Base-by-base conservation (phyloP, 2,888 invertebrate species). In the Mactromeris polynyma region DNA sequence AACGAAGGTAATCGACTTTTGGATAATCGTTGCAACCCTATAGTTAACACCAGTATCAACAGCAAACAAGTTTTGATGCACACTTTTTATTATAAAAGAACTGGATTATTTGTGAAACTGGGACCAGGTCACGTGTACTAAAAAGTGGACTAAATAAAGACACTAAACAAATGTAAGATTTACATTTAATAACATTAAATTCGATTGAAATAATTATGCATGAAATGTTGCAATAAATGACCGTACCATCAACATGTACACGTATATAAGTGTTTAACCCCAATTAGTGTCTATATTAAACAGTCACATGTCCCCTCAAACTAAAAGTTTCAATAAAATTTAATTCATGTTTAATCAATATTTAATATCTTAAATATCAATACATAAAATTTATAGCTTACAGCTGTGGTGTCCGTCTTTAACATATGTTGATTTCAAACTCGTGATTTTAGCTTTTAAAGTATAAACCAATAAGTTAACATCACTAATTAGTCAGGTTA, bases 141-240 rank as follows among this genome's bases (percentile, higher is more conserved):
- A 19, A 19, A 51, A 51, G 4, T 6, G 42, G 14, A 42, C 14
- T 51, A 51, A 51, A 51, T 51, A 73, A 73, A 73, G 26, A 33
- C 36, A 11, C n/a, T 1, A 19, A 73, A 7, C 33, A 73, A 11
- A 33, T 73, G 73, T 19, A 19, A 73, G 14, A 73, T 73, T 58
- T 73, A 73, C 73, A 73, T 73, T 73, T 73, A 73, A 73, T 73
- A 73, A 73, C 73, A 73, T 73, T 73, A 33, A 73, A 73, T 14
- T 73, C 73, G 26, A 73, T 33, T 73, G 73, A 73, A 73, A 73
- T 73, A 36, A 73, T 33, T 14, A 73, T 73, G 73, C 36, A 73
- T 33, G 36, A 73, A 73, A 73, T 73, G 36, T 36, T 31, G 33
- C 14, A 73, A 73, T 73, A 36, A 33, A 17, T 73, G 73, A 33